A percentile compares a stretch with the other conserved stretches of the same genome.
Conservation (phyloP, 2,113 vertebrate genomes). For the Paratilapia polleni region DNA sequence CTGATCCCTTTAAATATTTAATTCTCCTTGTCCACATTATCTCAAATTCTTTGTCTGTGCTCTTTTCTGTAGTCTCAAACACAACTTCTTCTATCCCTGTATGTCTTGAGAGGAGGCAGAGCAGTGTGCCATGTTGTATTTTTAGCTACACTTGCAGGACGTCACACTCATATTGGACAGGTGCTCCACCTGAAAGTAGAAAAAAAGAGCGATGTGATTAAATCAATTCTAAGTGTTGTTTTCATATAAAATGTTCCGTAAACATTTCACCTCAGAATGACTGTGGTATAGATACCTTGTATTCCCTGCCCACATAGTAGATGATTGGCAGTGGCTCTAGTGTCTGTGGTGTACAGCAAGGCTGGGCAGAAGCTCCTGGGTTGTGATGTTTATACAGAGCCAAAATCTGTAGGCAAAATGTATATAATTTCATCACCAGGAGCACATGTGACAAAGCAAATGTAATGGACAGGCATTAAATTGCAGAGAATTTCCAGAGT, state of each 20-base stretch:
- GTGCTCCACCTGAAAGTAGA: conserved; percentile 84
- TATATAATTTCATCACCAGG: conserved; percentile 23
- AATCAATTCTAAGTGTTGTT: background rate
- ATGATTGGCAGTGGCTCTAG: conserved; percentile 89
- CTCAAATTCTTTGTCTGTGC: conserved; percentile 1
- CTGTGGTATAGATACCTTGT: conserved; percentile 74
- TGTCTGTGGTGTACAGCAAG: conserved; percentile 88
- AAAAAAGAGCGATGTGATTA: background rate
- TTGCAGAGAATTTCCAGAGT: background rate
- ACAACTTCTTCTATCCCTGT: conserved; percentile 10
- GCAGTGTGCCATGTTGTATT: background rate
- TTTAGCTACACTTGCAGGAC: conserved; percentile 91
- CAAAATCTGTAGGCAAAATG: conserved; percentile 82
- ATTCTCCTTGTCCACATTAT: conserved; percentile 10
- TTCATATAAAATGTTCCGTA: background rate
- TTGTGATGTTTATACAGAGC: conserved; percentile 92
- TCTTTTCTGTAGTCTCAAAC: conserved; percentile 21
- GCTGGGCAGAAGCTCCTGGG: conserved; percentile 89
- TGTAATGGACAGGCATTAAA: background rate
- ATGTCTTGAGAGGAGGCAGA: conserved; percentile 22
- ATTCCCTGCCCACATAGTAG: conserved; percentile 90
- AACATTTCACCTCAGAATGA: background rate
- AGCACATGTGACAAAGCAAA: conserved; percentile 8
- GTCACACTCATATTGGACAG: conserved; percentile 92
- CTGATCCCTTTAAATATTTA: conserved; percentile 26